Evolutionary conservation across 2,888 invertebrate species (phyloP), one percentile per base, ranked within the genome.

Genomic region (Agrochola litura): DNA sequence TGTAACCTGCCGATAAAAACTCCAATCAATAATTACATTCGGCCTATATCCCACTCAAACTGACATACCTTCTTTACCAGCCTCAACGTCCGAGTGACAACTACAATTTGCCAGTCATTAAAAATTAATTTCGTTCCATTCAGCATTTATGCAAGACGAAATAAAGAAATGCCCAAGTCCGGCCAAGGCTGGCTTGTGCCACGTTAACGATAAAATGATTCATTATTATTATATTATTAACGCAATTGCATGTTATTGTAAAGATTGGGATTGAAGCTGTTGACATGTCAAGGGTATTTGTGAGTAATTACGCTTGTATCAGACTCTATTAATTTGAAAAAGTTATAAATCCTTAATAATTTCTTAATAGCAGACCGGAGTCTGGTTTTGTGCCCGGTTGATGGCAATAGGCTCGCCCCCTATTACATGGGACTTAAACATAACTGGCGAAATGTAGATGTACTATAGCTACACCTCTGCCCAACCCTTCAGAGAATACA

Each of bases 101-200:
- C 64, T 22, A 74, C 79, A 85, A 85, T 85, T 82, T 82, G 82
- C 79, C 85, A 79, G 84, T 87, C 84, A 83, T 81, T 86, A 79
- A 81, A 76, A 78, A 88, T 75, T 83, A 83, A 83, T 80, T 81
- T 86, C 63, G 60, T 75, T 77, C 63, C 76, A 85, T 77, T 86
- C 76, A 82, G 66, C 12, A 49, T 74, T 41, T 71, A 70, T 84
- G 77, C 70, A 58, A 84, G 71, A 77, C 46, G 79, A 83, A 79
- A 84, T 83, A 87, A 87, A 82, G 86, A 86, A 88, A 87, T 83
- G 81, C 60, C 84, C 85, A 81, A 75, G 69, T 70, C 46, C 43
- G 82, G 79, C 84, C 88, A 88, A 88, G 88, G 68, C 19, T 75
- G 69, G 71, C 74, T 75, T 79, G 76, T 81, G 76, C 69, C 56